These are phyloP conservation scores for Drosophila robusta DNA, from an alignment of 2,888 invertebrate species.

Conservation along the genomic window DNA sequence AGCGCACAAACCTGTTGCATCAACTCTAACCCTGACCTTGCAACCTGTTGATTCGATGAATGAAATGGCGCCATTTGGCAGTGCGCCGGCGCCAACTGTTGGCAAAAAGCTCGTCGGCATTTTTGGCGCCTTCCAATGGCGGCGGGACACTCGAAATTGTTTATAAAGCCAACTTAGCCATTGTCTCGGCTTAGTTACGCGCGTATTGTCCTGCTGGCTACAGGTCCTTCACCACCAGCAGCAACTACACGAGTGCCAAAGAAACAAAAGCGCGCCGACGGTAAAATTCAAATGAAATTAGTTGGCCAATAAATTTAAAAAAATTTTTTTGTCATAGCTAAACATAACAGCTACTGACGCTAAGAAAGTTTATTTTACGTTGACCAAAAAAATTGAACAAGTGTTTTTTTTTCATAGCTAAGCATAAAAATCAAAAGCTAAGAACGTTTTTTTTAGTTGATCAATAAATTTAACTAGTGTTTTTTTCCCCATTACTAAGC, in stretches of 20 bases:
- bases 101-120: slow-evolving; percentile 55
- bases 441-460: not conserved
- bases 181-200: slow-evolving; percentile 70
- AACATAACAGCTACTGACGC: too few species aligned
- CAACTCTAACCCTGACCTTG: slow-evolving; percentile 54
- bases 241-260: not conserved
- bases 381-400: too few species aligned
- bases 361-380: too few species aligned
- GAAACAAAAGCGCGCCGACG: slow-evolving; percentile 16
- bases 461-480: not conserved
- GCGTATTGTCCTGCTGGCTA: slow-evolving; percentile 56
- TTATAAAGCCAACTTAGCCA: slow-evolving; percentile 57
- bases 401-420: too few species aligned
- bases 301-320: not conserved
- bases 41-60: slow-evolving; percentile 62
- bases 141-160: slow-evolving; percentile 34
- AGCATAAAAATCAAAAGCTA: too few species aligned
- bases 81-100: slow-evolving; percentile 39
- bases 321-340: not conserved
- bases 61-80: slow-evolving; percentile 18
- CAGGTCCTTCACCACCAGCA: slow-evolving; percentile 8
- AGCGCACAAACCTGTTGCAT: slow-evolving; percentile 60
- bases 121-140: slow-evolving; percentile 71
- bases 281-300: slow-evolving; percentile 1
- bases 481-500: not conserved